phyloP scores from a whole-genome alignment of 2,888 invertebrate species.

The Lepidochrysops patricia region DNA sequence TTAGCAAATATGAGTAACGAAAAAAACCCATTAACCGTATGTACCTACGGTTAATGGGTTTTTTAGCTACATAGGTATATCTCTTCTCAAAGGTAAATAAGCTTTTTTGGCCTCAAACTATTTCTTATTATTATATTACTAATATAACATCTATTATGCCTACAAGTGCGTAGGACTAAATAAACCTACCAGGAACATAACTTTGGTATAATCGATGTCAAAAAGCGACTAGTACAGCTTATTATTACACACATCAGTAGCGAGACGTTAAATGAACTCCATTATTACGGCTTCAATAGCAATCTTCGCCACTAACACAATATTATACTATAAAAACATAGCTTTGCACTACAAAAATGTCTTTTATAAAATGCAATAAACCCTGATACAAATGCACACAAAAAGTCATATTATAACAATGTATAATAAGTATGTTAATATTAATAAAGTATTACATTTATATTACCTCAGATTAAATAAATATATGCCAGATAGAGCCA shows the following conservation, averaged over 20 bases:
- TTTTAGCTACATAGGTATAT: too few species aligned
- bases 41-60: too few species aligned
- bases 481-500: too few species aligned
- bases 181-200: conserved; percentile 2
- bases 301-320: too few species aligned
- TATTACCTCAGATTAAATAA: not conserved
- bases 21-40: too few species aligned
- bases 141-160: not conserved
- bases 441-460: too few species aligned
- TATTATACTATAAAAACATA: not conserved
- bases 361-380: not conserved
- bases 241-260: not conserved
- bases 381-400: not conserved
- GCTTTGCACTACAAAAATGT: not conserved
- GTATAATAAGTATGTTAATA: too few species aligned
- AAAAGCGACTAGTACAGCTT: not conserved
- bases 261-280: too few species aligned
- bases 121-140: not conserved
- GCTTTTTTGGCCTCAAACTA: too few species aligned
- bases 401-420: not conserved
- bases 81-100: too few species aligned
- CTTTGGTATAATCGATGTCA: conserved; percentile 1
- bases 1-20: too few species aligned
- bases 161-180: not conserved
- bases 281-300: not conserved